Evolutionary conservation across 2,888 invertebrate genomes (phyloP).

Genomic region (Salticus scenicus): DNA sequence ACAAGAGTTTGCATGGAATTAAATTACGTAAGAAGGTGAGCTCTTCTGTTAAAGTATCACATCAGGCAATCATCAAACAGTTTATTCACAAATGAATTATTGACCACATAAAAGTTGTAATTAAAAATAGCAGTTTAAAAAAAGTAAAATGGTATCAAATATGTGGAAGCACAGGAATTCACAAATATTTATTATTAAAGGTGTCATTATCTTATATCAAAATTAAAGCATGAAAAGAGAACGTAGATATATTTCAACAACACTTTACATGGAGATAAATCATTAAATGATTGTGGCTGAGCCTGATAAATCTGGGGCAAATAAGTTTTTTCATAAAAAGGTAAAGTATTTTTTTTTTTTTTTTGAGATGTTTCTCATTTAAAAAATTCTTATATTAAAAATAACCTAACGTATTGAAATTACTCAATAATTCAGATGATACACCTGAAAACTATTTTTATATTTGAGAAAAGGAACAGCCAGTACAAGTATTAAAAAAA

Average conservation of each 20-base stretch:
- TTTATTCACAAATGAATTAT: neutral
- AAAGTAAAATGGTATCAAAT: neutral
- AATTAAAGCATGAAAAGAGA: neutral
- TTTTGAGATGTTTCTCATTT: no score
- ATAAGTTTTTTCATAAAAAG: no score
- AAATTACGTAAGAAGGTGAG: neutral
- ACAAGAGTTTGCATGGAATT: neutral
- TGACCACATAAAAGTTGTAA: neutral
- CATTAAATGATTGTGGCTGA: no score
- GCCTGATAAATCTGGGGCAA: no score
- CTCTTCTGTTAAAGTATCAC: neutral
- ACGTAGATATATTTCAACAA: neutral
- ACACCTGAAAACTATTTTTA: no score
- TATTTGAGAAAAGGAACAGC: no score
- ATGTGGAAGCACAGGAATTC: neutral
- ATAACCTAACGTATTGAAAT: no score
- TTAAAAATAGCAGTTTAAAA: neutral
- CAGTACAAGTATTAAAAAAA: no score
- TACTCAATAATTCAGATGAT: no score
- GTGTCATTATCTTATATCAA: neutral
- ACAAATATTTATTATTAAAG: no score
- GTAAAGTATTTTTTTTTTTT: no score
- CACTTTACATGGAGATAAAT: neutral
- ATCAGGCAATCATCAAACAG: neutral
- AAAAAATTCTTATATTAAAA: no score